Evolutionary conservation across 2,113 vertebrate genomes (phyloP).

Genomic region (Cryptomyrus ogoouensis): DNA sequence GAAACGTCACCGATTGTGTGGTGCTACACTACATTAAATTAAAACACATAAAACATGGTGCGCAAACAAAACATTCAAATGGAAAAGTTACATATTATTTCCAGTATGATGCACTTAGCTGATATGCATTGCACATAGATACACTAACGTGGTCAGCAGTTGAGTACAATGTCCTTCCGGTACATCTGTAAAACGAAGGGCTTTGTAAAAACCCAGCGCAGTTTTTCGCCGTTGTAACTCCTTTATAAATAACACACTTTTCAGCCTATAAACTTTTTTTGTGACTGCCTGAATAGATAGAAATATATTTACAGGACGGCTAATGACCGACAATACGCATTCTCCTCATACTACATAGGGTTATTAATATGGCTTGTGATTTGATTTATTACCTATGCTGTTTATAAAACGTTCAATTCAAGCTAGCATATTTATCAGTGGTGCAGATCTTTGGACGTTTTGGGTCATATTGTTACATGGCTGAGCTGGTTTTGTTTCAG

Average conservation of each 20-base stretch:
- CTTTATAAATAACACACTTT: neutral
- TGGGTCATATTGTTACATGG: neutral
- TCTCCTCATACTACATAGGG: neutral
- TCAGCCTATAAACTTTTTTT: neutral
- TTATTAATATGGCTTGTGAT: neutral
- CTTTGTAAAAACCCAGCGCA: constrained; percentile 14
- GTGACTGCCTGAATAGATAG: neutral
- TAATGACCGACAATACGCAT: neutral
- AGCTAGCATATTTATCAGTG: neutral
- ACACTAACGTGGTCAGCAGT: neutral
- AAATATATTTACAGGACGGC: neutral
- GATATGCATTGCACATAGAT: neutral
- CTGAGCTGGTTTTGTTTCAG: neutral
- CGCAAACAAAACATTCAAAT: constrained; percentile 18
- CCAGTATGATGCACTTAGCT: constrained; percentile 2
- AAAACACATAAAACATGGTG: constrained; percentile 13
- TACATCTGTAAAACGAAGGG: constrained; percentile 13
- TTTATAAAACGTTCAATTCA: constrained; percentile 1
- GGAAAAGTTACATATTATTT: constrained; percentile 14
- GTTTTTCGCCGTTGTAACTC: neutral
- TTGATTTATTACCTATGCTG: neutral
- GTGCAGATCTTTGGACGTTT: constrained; percentile 11
- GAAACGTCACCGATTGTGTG: constrained; percentile 8
- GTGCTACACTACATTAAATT: constrained; percentile 15
- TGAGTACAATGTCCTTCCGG: constrained; percentile 20